Evolutionary conservation across 2,113 vertebrate species (phyloP).

Genomic region (Hiodon alosoides): DNA sequence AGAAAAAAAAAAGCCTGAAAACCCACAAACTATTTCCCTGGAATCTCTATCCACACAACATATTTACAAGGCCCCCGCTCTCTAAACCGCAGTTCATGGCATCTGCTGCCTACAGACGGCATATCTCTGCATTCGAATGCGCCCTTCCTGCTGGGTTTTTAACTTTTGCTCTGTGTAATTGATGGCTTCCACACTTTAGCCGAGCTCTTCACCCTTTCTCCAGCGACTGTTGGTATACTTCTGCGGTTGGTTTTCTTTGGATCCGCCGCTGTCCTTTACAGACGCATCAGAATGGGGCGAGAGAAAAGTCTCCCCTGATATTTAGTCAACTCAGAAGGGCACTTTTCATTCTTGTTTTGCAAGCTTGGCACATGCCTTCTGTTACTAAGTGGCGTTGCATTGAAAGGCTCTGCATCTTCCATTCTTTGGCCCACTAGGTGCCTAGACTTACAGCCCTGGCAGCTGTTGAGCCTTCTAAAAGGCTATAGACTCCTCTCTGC

Average conservation of each 20-base stretch:
- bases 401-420: constrained; percentile 65
- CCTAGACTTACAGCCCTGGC: constrained; percentile 74
- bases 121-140: constrained; percentile 50
- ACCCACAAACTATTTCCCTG: constrained; percentile 19
- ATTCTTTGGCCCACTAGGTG: constrained; percentile 73
- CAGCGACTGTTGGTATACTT: constrained; percentile 45
- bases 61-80: constrained; percentile 20
- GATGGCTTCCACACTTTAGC: constrained; percentile 57
- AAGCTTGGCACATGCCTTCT: constrained; percentile 81
- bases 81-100: constrained; percentile 31
- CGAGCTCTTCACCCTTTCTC: constrained; percentile 41
- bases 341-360: constrained; percentile 69
- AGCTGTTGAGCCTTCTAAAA: constrained; percentile 73
- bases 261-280: constrained; percentile 44
- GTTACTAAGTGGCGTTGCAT: constrained; percentile 78
- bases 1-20: not conserved
- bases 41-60: constrained; percentile 19
- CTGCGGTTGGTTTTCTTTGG: constrained; percentile 40
- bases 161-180: constrained; percentile 54
- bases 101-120: constrained; percentile 35
- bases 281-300: constrained; percentile 32
- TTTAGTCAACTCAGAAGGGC: constrained; percentile 62
- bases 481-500: constrained; percentile 70
- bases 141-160: constrained; percentile 47
- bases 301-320: constrained; percentile 52